A percentile compares a stretch with the other conserved stretches of the same genome.
Conservation (phyloP, 2,113 vertebrate species). For the Trematocara stigmaticum region DNA sequence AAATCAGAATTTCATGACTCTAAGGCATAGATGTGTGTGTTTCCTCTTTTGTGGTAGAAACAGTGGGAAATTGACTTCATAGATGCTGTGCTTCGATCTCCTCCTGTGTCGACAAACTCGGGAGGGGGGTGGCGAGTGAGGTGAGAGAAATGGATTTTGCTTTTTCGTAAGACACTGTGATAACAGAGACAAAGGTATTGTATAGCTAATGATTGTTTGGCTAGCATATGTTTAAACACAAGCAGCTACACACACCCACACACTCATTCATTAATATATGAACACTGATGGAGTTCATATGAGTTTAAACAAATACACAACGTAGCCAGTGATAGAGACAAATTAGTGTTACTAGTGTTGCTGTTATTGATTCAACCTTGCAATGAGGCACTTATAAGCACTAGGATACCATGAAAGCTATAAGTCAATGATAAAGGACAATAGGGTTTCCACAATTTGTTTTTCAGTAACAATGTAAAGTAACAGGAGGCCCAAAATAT, state of each 20-base stretch:
- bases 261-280: not conserved
- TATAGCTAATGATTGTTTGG: not conserved
- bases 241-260: not conserved
- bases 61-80: constrained; percentile 17
- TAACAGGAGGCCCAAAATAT: not conserved
- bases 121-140: not conserved
- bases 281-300: not conserved
- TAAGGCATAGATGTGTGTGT: not conserved
- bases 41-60: constrained; percentile 12
- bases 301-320: not conserved
- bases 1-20: not conserved
- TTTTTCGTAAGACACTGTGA: constrained; percentile 1
- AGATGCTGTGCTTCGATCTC: not conserved
- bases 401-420: not conserved
- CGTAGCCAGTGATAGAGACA: not conserved
- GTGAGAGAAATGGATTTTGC: constrained; percentile 6
- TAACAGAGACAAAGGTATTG: not conserved
- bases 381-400: not conserved
- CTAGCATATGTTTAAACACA: not conserved
- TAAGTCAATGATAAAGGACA: not conserved
- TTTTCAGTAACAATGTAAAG: not conserved
- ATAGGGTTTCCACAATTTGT: not conserved
- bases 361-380: not conserved
- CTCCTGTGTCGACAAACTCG: not conserved
- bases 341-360: not conserved